Percentiles rank a stretch among this genome's conserved stretches.
phyloP scores from a whole-genome alignment of 2,113 vertebrate species.

The Mionectes macconnelli region DNA sequence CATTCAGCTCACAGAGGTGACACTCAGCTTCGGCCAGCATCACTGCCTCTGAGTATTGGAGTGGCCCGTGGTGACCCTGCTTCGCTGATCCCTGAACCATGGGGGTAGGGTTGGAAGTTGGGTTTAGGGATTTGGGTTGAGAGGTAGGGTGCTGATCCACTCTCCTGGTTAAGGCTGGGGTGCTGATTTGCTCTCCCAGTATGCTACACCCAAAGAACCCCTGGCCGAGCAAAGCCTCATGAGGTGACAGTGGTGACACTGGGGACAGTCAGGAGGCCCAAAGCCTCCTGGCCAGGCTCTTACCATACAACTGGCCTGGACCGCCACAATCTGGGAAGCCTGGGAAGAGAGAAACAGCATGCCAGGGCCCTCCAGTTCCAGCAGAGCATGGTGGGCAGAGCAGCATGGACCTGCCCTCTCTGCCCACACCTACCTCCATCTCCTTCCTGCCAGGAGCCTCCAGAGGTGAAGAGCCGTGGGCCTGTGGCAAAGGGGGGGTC shows the following conservation, averaged over 20 bases:
- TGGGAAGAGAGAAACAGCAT: background rate
- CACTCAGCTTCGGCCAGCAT: background rate
- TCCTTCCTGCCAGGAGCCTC: constrained; percentile 41
- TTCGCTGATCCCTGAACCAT: background rate
- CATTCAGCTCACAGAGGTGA: background rate
- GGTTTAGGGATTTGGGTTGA: background rate
- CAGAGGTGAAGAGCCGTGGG: background rate
- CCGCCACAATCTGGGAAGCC: background rate
- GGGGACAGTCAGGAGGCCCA: background rate
- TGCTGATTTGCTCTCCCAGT: background rate
- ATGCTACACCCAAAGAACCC: background rate
- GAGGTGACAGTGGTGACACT: background rate
- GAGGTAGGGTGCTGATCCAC: background rate
- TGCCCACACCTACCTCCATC: constrained; percentile 1
- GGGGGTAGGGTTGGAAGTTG: background rate
- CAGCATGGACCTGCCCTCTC: accelerated
- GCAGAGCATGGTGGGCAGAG: accelerated
- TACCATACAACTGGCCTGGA: background rate
- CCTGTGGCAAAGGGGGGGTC: background rate
- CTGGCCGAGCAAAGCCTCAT: background rate
- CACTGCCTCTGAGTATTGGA: background rate
- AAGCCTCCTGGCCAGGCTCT: background rate
- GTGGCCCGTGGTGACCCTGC: background rate
- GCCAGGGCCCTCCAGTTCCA: accelerated
- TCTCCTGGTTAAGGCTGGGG: background rate